Evolutionary conservation across 1,140 invertebrate genomes (phyloP).

Genomic region (Caenorhabditis brenneri): DNA sequence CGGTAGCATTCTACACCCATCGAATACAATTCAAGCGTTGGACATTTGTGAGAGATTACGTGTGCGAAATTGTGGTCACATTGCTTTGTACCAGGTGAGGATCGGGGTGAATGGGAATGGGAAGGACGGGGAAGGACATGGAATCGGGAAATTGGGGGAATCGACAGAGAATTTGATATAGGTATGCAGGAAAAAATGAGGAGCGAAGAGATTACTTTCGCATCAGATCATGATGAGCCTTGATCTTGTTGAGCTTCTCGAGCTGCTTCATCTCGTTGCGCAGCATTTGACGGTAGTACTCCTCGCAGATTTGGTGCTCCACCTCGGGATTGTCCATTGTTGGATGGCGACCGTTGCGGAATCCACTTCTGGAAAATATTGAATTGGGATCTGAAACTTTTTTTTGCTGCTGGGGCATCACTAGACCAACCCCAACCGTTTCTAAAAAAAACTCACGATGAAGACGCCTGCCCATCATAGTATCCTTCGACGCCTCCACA

Average conservation of each 20-base stretch:
- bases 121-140: not conserved
- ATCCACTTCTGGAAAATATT: slow-evolving; percentile 42
- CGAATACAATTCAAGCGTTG: slow-evolving; percentile 63
- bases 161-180: no score
- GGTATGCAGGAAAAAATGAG: no score
- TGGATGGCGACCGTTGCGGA: not conserved
- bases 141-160: no score
- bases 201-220: no score
- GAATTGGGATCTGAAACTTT: not conserved
- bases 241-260: no score
- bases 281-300: not conserved
- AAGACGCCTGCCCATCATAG: not conserved
- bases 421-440: no score
- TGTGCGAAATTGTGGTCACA: slow-evolving; percentile 65
- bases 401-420: no score
- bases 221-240: no score
- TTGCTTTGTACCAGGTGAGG: slow-evolving; percentile 66
- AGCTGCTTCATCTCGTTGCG: not conserved
- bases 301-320: not conserved
- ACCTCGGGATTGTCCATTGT: slow-evolving; percentile 28
- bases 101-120: not conserved
- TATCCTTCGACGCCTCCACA: not conserved
- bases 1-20: slow-evolving; percentile 66
- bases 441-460: slow-evolving; percentile 5
- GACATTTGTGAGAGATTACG: slow-evolving; percentile 68